Evolutionary conservation across 2,888 invertebrate genomes (phyloP), one percentile per base, ranked within the genome.

Genomic region (Hypercompe scribonia): DNA sequence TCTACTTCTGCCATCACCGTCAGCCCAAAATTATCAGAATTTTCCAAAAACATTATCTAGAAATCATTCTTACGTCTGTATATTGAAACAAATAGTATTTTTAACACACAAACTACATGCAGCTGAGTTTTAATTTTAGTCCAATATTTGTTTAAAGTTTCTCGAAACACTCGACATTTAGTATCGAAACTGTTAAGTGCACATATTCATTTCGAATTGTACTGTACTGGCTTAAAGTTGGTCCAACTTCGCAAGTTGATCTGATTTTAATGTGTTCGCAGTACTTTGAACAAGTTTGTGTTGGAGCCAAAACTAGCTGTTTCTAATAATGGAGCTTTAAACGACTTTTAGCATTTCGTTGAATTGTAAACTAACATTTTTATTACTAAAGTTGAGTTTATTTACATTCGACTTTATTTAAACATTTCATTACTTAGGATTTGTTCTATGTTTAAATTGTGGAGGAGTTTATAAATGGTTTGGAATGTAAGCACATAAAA

Each of bases 191-290:
- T 68, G 54, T 33, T 31, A 70, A 73, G 65, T 72, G 72, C 65
- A 69, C 78, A 79, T 82, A 84, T 83, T 86, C 82, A 83, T 84
- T 86, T 82, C 70, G 74, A 80, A 79, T 83, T 81, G 80, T 82
- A 81, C 84, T 76, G 74, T 76, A 77, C 72, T 67, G 54, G 67
- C 73, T 78, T 73, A 64, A 81, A 82, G 78, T 82, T 76, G 36
- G 18, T 28, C 70, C 36, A 70, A 79, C 73, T 81, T 77, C 70
- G 69, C 66, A 65, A 79, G 78, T 83, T 78, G 85, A 84, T 84
- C 79, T 76, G 76, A 83, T 82, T 87, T 87, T 85, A 85, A 87
- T 87, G 79, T 75, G 75, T 81, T 79, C n/a, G 64, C 54, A 21
- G 72, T 71, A 78, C 76, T 80, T 73, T 24, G 70, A 7, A 15